Conservation (phyloP, 2,113 vertebrate species). For the Maccullochella peelii region DNA sequence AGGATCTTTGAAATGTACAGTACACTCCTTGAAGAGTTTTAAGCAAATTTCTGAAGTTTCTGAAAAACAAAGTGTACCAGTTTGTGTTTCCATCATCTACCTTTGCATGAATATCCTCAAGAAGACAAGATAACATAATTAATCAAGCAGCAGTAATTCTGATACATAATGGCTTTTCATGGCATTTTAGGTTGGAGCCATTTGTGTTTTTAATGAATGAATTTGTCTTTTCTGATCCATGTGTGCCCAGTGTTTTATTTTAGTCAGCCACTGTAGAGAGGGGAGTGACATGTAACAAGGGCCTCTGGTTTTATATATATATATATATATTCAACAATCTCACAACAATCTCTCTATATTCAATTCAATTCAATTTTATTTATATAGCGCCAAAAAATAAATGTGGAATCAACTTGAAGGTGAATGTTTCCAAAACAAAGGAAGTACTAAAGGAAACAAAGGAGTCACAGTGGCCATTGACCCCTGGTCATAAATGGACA, state of each 20-base stretch:
- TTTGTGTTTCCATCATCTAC: not conserved
- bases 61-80: not conserved
- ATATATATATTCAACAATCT: no score
- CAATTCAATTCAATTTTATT: no score
- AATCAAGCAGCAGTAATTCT: not conserved
- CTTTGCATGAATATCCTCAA: not conserved
- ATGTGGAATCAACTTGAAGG: no score
- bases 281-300: no score
- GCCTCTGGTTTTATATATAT: no score
- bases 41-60: not conserved
- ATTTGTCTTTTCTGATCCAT: no score
- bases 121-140: not conserved
- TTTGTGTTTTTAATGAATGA: no score
- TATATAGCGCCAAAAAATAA: no score
- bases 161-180: not conserved
- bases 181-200: no score
- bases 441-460: no score
- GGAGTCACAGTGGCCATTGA: not conserved
- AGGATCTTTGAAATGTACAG: not conserved
- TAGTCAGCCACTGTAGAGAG: not conserved
- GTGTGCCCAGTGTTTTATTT: not conserved
- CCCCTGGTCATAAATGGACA: not conserved
- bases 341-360: no score
- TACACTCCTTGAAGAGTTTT: not conserved
- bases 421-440: no score